Percentiles rank a stretch among this genome's conserved stretches.
These are phyloP conservation scores for Ophiothrix spiculata DNA, from an alignment of 35 echinoderm and acorn worm genomes.

Conservation along the genomic window DNA sequence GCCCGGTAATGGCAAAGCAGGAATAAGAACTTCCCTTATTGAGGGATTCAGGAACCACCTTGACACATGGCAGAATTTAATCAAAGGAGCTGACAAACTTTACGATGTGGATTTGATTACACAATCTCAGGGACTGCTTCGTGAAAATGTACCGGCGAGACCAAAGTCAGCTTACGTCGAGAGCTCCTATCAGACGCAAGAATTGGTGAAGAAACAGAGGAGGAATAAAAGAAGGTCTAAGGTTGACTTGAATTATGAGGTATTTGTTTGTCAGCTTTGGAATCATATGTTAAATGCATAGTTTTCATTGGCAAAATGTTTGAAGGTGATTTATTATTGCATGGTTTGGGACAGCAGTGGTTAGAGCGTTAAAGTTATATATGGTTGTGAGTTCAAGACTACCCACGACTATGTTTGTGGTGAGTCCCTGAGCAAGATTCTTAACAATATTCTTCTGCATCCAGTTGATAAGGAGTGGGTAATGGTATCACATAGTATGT, in stretches of 20 bases:
- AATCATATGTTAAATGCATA: too few species aligned
- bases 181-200: neutral
- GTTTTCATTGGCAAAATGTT: neutral
- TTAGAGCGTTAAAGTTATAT: neutral
- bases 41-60: slow-evolving; percentile 31
- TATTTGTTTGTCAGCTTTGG: too few species aligned
- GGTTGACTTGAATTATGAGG: neutral
- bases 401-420: neutral
- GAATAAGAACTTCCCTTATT: slow-evolving; percentile 22
- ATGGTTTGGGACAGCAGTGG: neutral
- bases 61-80: slow-evolving; percentile 22
- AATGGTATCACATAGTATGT: too few species aligned
- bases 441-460: neutral
- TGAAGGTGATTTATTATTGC: neutral
- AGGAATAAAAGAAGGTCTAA: neutral
- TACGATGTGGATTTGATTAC: neutral
- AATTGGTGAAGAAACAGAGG: neutral
- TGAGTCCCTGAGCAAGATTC: neutral
- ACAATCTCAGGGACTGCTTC: neutral
- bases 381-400: neutral
- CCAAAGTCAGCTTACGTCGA: neutral
- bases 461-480: too few species aligned
- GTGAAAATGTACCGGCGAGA: neutral
- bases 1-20: neutral
- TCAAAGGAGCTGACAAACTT: slow-evolving; percentile 17